Percentiles rank a stretch among this genome's conserved stretches.
These are phyloP conservation scores for Onychomys torridus DNA, from an alignment of 2,797 vertebrate genomes.

Conservation along the genomic window DNA sequence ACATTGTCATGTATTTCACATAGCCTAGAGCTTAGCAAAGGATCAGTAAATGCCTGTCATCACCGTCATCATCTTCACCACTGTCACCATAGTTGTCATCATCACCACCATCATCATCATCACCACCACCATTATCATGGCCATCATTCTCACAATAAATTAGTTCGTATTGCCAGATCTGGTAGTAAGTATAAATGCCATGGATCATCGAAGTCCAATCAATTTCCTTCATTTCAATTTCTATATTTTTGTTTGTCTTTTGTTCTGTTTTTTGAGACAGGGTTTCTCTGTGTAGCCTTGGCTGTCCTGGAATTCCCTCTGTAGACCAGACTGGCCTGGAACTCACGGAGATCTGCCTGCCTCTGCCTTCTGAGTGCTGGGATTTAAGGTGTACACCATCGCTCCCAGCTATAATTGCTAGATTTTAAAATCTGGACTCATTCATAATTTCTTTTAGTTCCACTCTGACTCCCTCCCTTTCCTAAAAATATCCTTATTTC, in stretches of 20 bases:
- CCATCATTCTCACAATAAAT: neutral
- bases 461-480: neutral
- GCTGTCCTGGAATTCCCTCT: neutral
- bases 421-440: neutral
- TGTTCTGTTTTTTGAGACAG: neutral
- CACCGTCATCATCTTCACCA: no score
- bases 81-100: fast-evolving
- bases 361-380: neutral
- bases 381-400: neutral
- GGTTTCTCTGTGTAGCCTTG: neutral
- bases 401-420: neutral
- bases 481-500: conserved; percentile 37
- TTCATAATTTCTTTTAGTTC: conserved; percentile 8
- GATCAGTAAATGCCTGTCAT: neutral
- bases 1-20: neutral
- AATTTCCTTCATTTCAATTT: neutral
- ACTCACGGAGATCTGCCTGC: neutral
- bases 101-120: neutral
- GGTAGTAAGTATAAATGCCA: neutral
- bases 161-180: neutral
- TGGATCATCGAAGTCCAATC: neutral
- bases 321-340: neutral
- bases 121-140: neutral
- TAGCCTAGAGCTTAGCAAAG: neutral
- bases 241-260: neutral